Evolutionary conservation across 2,888 invertebrate genomes (phyloP).

Genomic region (Micropterix aruncella): DNA sequence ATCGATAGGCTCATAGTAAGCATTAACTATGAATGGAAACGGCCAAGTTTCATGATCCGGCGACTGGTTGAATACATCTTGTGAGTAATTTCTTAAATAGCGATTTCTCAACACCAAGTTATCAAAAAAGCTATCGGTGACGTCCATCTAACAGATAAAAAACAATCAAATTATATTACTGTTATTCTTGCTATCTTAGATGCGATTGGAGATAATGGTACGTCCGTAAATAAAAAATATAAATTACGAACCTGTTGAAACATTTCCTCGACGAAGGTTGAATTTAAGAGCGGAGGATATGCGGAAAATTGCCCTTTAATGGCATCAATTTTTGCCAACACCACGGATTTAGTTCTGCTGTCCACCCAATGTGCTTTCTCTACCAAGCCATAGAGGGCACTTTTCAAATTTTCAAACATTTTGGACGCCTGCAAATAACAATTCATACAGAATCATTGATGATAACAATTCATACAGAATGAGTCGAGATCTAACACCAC

Average conservation of each 20-base stretch:
- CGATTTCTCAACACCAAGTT: slow-evolving; percentile 24
- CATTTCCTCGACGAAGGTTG: slow-evolving; percentile 12
- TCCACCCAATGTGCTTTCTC: slow-evolving; percentile 28
- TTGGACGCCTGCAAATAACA: slow-evolving; percentile 16
- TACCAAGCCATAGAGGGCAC: slow-evolving; percentile 24
- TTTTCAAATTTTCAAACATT: slow-evolving; percentile 26
- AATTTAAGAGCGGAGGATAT: slow-evolving; percentile 19
- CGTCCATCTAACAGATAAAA: slow-evolving; percentile 16
- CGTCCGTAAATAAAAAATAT: no score
- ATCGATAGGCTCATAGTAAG: slow-evolving; percentile 32
- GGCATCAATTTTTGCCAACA: slow-evolving; percentile 23
- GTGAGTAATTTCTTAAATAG: slow-evolving; percentile 18
- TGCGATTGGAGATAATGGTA: no score
- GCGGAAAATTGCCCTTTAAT: slow-evolving; percentile 27
- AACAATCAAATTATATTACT: background rate
- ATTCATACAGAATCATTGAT: slow-evolving; percentile 1
- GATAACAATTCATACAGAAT: slow-evolving; percentile 8
- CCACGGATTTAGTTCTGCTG: slow-evolving; percentile 23
- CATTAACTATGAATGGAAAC: slow-evolving; percentile 31
- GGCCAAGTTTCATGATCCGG: slow-evolving; percentile 19
- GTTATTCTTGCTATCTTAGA: slow-evolving; percentile 4
- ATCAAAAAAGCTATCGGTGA: slow-evolving; percentile 26
- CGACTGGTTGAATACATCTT: slow-evolving; percentile 9
- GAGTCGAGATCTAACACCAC: slow-evolving; percentile 4
- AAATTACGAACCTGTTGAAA: slow-evolving; percentile 13